phyloP scores from a whole-genome alignment of 2,113 vertebrate species.

The Greenwoodochromis staneri region DNA sequence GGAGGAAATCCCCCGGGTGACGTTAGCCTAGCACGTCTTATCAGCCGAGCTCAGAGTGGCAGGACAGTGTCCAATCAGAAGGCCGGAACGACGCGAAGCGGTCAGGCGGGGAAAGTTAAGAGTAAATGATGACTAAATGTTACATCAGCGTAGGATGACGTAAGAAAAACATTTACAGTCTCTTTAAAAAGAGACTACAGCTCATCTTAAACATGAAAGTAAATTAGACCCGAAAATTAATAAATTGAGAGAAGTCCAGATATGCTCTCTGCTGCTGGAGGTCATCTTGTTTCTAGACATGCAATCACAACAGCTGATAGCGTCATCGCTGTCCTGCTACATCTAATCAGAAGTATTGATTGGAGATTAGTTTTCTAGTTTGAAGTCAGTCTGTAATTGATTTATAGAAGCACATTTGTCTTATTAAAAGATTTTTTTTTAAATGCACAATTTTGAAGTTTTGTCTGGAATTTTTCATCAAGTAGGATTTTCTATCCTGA shows the following conservation, averaged over 20 bases:
- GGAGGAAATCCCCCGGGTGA: constrained; percentile 52
- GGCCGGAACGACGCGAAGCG: not conserved
- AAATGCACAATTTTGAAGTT: not conserved
- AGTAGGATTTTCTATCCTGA: not conserved
- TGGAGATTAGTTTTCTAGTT: not conserved
- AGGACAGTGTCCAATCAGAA: constrained; percentile 33
- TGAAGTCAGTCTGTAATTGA: not conserved
- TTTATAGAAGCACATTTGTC: not conserved
- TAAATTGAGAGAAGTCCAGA: not conserved
- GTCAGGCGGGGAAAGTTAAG: not conserved
- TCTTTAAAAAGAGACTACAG: rapidly evolving
- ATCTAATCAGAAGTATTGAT: not conserved
- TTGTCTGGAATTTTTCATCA: not conserved
- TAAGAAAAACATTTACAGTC: not conserved
- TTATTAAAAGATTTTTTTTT: rapidly evolving
- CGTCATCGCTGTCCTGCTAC: not conserved
- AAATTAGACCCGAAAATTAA: not conserved
- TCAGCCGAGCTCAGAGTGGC: constrained; percentile 40
- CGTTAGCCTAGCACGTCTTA: constrained; percentile 11
- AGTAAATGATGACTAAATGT: not conserved
- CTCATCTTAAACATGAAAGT: not conserved
- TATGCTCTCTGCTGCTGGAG: not conserved
- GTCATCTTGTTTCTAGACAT: not conserved
- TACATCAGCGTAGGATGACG: not conserved
- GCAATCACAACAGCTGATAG: not conserved